Evolutionary conservation across 2,113 vertebrate species (phyloP), one percentile per base, ranked within the genome.

Genomic region (Turdus rufiventris): DNA sequence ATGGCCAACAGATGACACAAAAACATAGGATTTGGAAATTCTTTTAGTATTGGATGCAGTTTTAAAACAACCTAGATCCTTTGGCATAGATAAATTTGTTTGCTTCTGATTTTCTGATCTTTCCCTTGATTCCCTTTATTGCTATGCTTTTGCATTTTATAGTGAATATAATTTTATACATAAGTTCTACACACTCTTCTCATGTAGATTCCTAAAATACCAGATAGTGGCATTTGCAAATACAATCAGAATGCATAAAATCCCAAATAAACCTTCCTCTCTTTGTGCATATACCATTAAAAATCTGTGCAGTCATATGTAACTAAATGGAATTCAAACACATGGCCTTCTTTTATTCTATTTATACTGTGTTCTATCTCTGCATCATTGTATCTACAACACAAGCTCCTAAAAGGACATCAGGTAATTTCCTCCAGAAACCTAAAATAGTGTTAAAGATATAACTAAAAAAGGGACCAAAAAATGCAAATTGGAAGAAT

Each of bases 321-420:
- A 78, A 71, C 72, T 77, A 54, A 6, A 71, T 9, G 23, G 25
- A 67, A 58, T 51, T 38, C 24, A 74, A 87, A 62, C 10, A 66
- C 3, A 0, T 0, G 0, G 42, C 31, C 12, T 25, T 20, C n/a
- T 76, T 48, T 31, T 70, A 61, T 65, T 75, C 18, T 40, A 25
- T 40, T 54, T 78, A 56, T 40, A n/a, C 23, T 45, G 4, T 80
- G 28, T 40, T 65, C 21, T 45, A 7, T 23, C 29, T 61, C 66
- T 84, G 10, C 10, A 56, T 25, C n/a, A n/a, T 23, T 82, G 31
- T 60, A 54, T 13, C 14, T 5, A 65, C 3, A 67, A 38, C 16
- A 33, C 2, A 48, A 38, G 3, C 60, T 75, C 20, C 42, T 68
- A 66, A 81, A 48, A 81, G 6, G 6, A 70, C 6, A 61, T 26